Base-by-base conservation (phyloP, 2,113 vertebrate species). In the Rhynchomys soricoides region DNA sequence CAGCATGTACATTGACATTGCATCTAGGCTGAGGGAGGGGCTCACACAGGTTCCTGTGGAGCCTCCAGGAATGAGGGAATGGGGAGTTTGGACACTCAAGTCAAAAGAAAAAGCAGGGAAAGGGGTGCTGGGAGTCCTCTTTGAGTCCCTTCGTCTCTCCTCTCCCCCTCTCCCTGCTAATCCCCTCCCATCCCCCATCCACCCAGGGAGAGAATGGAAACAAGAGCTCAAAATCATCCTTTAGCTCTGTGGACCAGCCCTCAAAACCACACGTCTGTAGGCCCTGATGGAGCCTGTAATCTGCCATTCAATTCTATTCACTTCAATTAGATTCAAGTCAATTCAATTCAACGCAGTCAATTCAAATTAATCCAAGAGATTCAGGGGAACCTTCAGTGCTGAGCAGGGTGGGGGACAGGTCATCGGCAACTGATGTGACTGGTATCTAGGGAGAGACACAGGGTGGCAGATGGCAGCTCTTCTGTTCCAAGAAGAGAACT, bases 241-340 rank as follows among this genome's bases (percentile, higher is more conserved):
- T 92, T 24, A 2, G 55, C 31, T 78, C 45, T 64, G 13, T 29
- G 66, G 37, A 73, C 37, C 5, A 10, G 40, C 71, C 45, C 70
- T 74, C 43, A 48, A 70, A 93, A 4, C 26, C 75, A 62, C 13
- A 34, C 66, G 62, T 90, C 74, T n/a, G 3, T 21, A 12, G 50
- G 55, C 62, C 79, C 92, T 62, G 73, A 78, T 70, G 78, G 91
- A 74, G 83, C 86, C 82, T 94, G 17, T 74, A 70, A 89, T 95
- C 83, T 93, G 92, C 55, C 90, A 83, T 91, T 86, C 74, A 62
- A 40, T 81, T 94, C 45, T 57, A 79, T 89, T 92, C 90, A 59
- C 87, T 96, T 87, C 89, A 91, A 17, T 96, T 83, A 94, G 73
- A 93, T 85, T 86, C 83, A 91, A 89, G 77, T 93, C 68, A 50